A percentile compares a stretch with the other conserved stretches of the same genome.
These are phyloP conservation scores for Sakesphorus luctuosus DNA, from an alignment of 2,113 vertebrate genomes.

Conservation along the genomic window DNA sequence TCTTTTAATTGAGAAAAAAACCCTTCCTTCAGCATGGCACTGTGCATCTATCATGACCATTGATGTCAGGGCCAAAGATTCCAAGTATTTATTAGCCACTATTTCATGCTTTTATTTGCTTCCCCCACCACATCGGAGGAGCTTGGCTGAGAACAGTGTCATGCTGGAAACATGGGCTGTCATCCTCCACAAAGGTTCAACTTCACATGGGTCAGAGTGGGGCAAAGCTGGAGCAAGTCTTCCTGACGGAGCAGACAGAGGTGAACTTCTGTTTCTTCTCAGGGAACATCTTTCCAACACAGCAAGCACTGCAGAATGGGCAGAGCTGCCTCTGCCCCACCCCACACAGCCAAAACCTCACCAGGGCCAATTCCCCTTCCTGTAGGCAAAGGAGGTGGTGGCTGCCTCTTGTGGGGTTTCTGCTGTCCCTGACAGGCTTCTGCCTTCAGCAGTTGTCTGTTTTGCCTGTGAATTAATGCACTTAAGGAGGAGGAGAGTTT, in stretches of 20 bases:
- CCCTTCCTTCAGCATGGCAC: not conserved
- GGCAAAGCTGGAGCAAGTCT: not conserved
- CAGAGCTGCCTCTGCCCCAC: not conserved
- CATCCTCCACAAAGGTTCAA: not conserved
- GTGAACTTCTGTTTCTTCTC: not conserved
- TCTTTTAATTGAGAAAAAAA: not conserved
- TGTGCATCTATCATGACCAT: rapidly evolving
- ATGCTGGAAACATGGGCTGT: rapidly evolving
- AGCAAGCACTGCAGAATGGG: not conserved
- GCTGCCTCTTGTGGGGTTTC: not conserved
- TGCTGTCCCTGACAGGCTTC: not conserved
- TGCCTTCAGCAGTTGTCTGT: not conserved
- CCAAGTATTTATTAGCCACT: not conserved
- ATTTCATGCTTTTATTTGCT: not conserved
- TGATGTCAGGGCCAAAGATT: not conserved
- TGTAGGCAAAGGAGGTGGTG: not conserved
- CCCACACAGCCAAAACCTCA: not conserved
- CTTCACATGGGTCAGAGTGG: not conserved
- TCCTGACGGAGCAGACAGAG: not conserved
- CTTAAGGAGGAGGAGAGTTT: not conserved
- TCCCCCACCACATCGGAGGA: not conserved
- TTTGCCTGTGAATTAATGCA: not conserved
- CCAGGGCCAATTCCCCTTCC: not conserved
- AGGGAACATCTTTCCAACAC: not conserved
- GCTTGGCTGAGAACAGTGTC: not conserved